Evolutionary conservation across 1,140 invertebrate species (phyloP), one percentile per base, ranked within the genome.

Genomic region (Ips nitidus): DNA sequence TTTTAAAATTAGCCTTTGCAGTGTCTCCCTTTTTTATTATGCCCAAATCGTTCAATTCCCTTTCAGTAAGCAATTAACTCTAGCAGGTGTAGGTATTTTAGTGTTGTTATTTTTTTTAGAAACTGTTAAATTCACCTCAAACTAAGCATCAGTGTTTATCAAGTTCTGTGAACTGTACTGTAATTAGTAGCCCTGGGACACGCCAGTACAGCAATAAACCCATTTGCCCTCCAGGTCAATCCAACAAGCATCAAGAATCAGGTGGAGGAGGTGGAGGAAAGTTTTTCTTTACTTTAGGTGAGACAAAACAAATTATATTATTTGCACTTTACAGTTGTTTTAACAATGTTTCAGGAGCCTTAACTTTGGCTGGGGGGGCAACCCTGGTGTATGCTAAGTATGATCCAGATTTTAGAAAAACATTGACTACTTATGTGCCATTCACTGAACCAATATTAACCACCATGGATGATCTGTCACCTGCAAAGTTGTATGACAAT

Each of bases 371-470:
- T 38, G 85, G 86, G 53, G 82, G 84, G 61, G 81, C 84, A 53
- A 84, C 85, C n/a, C 77, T 89, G 56, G 86, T 84, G 52, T 89
- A 88, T 76, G 88, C 87, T 38, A 91, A 90, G 82, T 87, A 86
- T 74, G 86, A 90, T 78, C 83, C 85, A 53, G 85, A 89, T 53
- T 87, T 91, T 72, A 83, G 90, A 69, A 84, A 85, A 75, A 84
- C 82, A 75, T 76, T 92, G 2, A 86, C 87, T 75, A 81, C 85
- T 52, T 89, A 89, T 80, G 83, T 86, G 47, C 91, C 91, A 55
- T 88, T 85, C 53, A 85, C 86, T 2, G 87, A 91, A 72, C 78
- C 84, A 22, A 80, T 90, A 8, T 84, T 93, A 52, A 86, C 86
- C 72, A 80, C 90, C 87, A 84, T 67, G 74, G 82, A 66, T 81